Evolutionary conservation across 2,113 vertebrate genomes (phyloP), one percentile per base, ranked within the genome.

Genomic region (Equus przewalskii): DNA sequence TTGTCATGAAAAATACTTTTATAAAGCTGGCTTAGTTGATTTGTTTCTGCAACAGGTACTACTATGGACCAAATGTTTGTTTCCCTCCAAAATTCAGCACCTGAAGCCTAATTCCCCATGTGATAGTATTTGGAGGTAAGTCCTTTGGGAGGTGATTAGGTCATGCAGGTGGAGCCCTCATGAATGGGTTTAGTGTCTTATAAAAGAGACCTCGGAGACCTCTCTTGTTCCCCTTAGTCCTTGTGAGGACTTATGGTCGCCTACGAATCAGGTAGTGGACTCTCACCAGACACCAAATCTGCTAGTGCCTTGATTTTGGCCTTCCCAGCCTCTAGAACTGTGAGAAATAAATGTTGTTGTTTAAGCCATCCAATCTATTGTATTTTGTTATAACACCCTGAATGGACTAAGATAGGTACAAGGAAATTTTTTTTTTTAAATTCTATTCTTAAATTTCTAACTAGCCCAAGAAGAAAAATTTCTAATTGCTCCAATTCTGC

Each of bases 31-130:
- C 21, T 51, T 60, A 64, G 7, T 90, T 85, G 58, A 22, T 81
- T 92, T 93, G 33, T 51, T 84, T 94, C 62, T 92, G 76, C 30
- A 80, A 75, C 16, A 83, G 14, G 22, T 93, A 24, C 44, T 79
- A 3, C n/a, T 80, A 28, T n/a, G 30, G 41, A 72, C 21, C 56
- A 14, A 62, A 64, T 8, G 2, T 69, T 65, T 62, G 10, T 49
- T 72, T 62, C n/a, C 12, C 36, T 9, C 22, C 46, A 54, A 58
- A 67, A 51, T 51, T 86, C 28, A 65, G 36, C 78, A 36, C n/a
- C 56, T 22, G 49, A 80, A 92, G 9, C 28, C 56, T 73, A 36
- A 44, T 41, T 5, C 4, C 14, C 33, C 79, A 22, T 18, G 7
- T 19, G 58, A 56, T 49, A 41, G 11, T 26, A 26, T 60, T 69